These are phyloP conservation scores for Clostera curtula DNA, from an alignment of 2,888 invertebrate genomes.

Conservation along the genomic window DNA sequence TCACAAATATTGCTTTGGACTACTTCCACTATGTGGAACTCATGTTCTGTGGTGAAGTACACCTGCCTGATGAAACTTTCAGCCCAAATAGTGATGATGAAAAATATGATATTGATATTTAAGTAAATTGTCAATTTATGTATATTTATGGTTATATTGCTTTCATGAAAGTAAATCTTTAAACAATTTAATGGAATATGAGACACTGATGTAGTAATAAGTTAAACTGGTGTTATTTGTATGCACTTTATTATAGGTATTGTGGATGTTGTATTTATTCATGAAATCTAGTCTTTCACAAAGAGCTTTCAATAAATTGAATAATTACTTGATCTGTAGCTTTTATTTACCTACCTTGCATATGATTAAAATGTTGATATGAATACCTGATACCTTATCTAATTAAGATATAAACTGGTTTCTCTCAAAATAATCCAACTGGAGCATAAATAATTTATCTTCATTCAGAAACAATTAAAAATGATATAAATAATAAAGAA, in stretches of 20 bases:
- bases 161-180: slow-evolving; percentile 10
- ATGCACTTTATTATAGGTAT: slow-evolving; percentile 5
- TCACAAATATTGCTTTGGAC: slow-evolving; percentile 77
- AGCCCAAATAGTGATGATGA: slow-evolving; percentile 71
- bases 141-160: slow-evolving; percentile 5
- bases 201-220: too few species aligned
- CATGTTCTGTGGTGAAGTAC: slow-evolving; percentile 71
- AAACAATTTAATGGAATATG: too few species aligned
- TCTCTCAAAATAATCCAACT: too few species aligned
- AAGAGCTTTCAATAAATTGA: slow-evolving; percentile 29
- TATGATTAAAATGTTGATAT: background rate
- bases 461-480: too few species aligned
- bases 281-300: slow-evolving; percentile 27
- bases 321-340: slow-evolving; percentile 11
- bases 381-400: too few species aligned
- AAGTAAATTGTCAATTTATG: slow-evolving; percentile 14
- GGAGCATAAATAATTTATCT: too few species aligned
- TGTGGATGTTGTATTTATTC: slow-evolving; percentile 16
- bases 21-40: slow-evolving; percentile 79
- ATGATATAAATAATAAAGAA: too few species aligned
- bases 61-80: slow-evolving; percentile 58
- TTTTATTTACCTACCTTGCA: slow-evolving; percentile 6
- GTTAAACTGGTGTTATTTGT: background rate
- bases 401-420: too few species aligned
- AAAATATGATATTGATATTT: slow-evolving; percentile 69